Conservation (phyloP, 2,113 vertebrate genomes). For the Phrynocephalus versicolor region DNA sequence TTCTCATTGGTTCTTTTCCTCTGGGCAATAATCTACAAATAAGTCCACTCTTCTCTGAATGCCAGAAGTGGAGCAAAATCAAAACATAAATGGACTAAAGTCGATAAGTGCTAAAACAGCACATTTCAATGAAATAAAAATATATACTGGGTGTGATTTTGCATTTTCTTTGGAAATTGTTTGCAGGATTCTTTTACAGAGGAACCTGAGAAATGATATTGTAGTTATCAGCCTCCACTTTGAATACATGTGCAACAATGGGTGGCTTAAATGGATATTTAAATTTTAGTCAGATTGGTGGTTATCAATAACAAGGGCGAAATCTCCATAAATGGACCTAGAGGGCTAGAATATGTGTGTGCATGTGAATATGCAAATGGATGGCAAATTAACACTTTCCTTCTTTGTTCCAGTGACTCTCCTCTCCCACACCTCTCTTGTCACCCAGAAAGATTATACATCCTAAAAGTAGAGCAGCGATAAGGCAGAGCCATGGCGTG, state of each 20-base stretch:
- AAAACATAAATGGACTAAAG: neutral
- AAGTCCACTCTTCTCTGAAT: neutral
- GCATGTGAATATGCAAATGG: conserved; percentile 12
- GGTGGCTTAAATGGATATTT: conserved; percentile 20
- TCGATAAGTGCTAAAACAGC: neutral
- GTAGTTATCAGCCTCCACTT: neutral
- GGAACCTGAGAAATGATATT: neutral
- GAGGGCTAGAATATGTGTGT: neutral
- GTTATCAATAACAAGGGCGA: conserved; percentile 39
- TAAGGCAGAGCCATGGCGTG: conserved; percentile 39
- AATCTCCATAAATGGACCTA: neutral
- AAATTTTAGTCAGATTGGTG: conserved; percentile 32
- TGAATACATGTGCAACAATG: neutral
- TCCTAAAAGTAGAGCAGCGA: conserved; percentile 27
- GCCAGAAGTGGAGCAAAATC: neutral
- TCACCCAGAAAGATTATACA: conserved; percentile 26
- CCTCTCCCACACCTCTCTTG: conserved; percentile 40
- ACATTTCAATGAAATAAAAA: neutral
- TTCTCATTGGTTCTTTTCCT: no score
- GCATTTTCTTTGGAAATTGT: neutral
- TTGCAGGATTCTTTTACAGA: neutral
- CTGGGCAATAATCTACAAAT: neutral
- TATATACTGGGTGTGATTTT: neutral
- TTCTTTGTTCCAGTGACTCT: conserved; percentile 47
- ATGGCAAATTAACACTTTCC: conserved; percentile 30